These are phyloP conservation scores for Pollimyrus isidori DNA, from an alignment of 2,113 vertebrate genomes.

Conservation along the genomic window DNA sequence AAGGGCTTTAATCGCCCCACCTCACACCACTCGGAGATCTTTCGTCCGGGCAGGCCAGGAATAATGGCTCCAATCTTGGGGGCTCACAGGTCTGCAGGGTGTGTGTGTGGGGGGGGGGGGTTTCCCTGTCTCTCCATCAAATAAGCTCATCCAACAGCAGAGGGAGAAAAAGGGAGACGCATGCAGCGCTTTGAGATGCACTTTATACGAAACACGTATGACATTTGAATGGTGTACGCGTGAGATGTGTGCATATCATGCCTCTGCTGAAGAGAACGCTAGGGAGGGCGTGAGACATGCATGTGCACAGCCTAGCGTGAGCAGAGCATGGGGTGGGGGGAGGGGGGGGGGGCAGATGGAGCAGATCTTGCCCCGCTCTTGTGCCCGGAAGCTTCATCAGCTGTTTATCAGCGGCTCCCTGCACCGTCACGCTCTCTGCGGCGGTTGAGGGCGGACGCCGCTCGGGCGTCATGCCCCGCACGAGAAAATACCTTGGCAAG, in stretches of 20 bases:
- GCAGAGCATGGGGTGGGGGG: not conserved
- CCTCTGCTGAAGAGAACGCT: not conserved
- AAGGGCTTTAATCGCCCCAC: not conserved
- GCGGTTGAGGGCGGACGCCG: conserved; percentile 24
- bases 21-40: not conserved
- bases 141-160: not conserved
- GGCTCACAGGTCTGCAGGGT: not conserved
- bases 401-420: conserved; percentile 35
- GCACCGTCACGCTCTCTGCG: conserved; percentile 19
- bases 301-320: not conserved
- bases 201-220: not conserved
- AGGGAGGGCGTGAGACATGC: not conserved
- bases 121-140: not conserved
- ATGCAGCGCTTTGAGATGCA: not conserved
- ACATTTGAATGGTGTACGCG: not conserved
- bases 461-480: conserved; percentile 30
- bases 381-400: conserved; percentile 37
- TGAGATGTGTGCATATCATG: not conserved
- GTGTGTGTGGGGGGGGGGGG: not conserved
- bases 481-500: not conserved
- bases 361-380: conserved; percentile 27
- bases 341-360: conserved; percentile 22
- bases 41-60: not conserved
- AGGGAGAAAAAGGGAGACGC: not conserved
- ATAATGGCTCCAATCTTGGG: conserved; percentile 11